Percentiles rank a stretch among this genome's conserved stretches.
phyloP scores from a whole-genome alignment of 2,888 invertebrate species.

The Drosophila atroscutellata region DNA sequence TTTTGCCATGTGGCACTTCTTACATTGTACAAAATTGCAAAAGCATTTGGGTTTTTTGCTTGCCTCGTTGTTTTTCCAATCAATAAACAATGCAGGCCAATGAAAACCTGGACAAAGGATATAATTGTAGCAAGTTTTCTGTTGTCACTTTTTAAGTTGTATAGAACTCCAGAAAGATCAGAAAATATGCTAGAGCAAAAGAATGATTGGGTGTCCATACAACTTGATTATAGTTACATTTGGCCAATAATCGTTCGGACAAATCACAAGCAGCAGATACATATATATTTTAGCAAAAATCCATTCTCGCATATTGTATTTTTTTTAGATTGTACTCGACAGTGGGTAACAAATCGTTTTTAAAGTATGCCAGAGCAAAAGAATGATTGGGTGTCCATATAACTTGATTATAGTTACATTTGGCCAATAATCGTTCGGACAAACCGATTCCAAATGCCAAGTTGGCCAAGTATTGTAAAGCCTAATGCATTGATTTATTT shows the following conservation, averaged over 20 bases:
- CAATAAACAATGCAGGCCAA: slow-evolving; percentile 79
- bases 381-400: slow-evolving; percentile 79
- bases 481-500: slow-evolving; percentile 1
- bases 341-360: slow-evolving; percentile 15
- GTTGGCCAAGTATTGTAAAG: not conserved
- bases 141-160: slow-evolving; percentile 36
- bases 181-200: slow-evolving; percentile 69
- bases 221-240: slow-evolving; percentile 68
- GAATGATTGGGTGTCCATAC: slow-evolving; percentile 79
- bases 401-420: slow-evolving; percentile 69
- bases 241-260: slow-evolving; percentile 78
- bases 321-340: slow-evolving; percentile 2
- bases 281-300: not conserved
- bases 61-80: slow-evolving; percentile 74
- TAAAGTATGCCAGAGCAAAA: slow-evolving; percentile 65
- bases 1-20: slow-evolving; percentile 56
- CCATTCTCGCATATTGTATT: not conserved
- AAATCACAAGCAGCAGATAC: slow-evolving; percentile 16
- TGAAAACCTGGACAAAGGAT: slow-evolving; percentile 74
- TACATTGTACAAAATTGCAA: slow-evolving; percentile 77
- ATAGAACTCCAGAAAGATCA: slow-evolving; percentile 25
- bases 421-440: slow-evolving; percentile 78
- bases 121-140: slow-evolving; percentile 31
- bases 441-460: slow-evolving; percentile 12
- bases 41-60: slow-evolving; percentile 81